Evolutionary conservation across 2,888 invertebrate genomes (phyloP), one percentile per base, ranked within the genome.

Genomic region (Archaeoteleia sp.): DNA sequence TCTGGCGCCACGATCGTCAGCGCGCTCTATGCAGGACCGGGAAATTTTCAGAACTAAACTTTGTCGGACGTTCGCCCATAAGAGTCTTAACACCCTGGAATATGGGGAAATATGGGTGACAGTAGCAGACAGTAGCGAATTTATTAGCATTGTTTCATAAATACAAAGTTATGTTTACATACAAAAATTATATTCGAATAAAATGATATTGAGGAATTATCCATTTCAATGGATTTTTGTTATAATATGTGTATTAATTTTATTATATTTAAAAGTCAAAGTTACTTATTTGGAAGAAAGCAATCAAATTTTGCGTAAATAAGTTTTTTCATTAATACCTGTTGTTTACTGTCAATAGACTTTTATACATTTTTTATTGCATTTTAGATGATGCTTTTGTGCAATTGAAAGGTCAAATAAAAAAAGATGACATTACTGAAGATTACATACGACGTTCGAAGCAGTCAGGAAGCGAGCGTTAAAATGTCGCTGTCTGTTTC

Each of bases 201-300:
- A 67, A 74, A 84, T 84, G 84, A 76, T 80, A 76, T 57, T 80
- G 39, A 78, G 84, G 70, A 83, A 71, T 72, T 73, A 76, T 61
- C 71, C 80, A 20, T 55, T 80, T 6, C 84, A 82, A 75, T 84
- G 83, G 84, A 60, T 84, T 6, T 58, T 82, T 30, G 70, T 83
- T 54, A 63, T 82, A 45, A 63, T 83, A 46, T 76, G 85, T 58
- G 67, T 82, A 25, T 25, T 85, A 10, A 74, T 85, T 48, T 75
- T 84, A 60, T 63, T 86, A 49, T 86, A 86, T 67, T 81, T 86
- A 51, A 86, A 85, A 77, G 71, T 82, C 37, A 84, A 83, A 70
- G 74, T 87, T 46, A 81, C 74, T 42, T 69, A 78, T 49, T 75
- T 87, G 25, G 83, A 86, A 74, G 83, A 86, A 29, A 80, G 78